Percentiles rank a stretch among this genome's conserved stretches.
Conservation (phyloP, 1,140 invertebrate genomes). For the Brachionus asplanchnoidis region DNA sequence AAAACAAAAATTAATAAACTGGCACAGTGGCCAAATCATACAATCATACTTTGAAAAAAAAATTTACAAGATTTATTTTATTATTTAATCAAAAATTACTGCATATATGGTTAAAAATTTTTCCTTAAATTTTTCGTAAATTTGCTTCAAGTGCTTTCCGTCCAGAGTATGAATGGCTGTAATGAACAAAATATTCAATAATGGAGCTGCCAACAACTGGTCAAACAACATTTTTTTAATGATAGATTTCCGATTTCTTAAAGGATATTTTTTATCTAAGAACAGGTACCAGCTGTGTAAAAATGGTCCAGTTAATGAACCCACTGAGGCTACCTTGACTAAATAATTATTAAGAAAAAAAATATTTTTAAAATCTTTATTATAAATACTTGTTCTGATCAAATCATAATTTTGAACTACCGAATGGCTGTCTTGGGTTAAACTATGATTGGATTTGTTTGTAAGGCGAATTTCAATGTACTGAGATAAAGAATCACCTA, state of each 20-base stretch:
- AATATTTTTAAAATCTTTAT: not conserved
- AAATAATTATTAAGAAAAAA: not conserved
- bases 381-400: constrained; percentile 20
- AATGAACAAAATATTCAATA: constrained; percentile 26
- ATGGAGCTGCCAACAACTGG: constrained; percentile 27
- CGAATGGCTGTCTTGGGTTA: constrained; percentile 1
- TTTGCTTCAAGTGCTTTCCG: constrained; percentile 3
- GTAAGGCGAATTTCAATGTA: not conserved
- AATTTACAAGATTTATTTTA: not conserved
- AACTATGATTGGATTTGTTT: not conserved
- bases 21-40: not conserved
- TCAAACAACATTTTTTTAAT: not conserved
- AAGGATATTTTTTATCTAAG: constrained; percentile 31
- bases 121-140: not conserved
- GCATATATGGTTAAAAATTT: constrained; percentile 20
- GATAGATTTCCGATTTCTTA: not conserved
- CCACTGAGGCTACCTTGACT: constrained; percentile 4
- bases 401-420: constrained; percentile 10
- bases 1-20: constrained; percentile 36
- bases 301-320: constrained; percentile 23
- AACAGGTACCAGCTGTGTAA: constrained; percentile 16
- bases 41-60: constrained; percentile 28
- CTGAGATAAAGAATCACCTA: constrained; percentile 20
- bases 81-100: not conserved
- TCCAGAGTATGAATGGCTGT: constrained; percentile 3